phyloP scores from a whole-genome alignment of 2,888 invertebrate genomes.

The Apoda limacodes region DNA sequence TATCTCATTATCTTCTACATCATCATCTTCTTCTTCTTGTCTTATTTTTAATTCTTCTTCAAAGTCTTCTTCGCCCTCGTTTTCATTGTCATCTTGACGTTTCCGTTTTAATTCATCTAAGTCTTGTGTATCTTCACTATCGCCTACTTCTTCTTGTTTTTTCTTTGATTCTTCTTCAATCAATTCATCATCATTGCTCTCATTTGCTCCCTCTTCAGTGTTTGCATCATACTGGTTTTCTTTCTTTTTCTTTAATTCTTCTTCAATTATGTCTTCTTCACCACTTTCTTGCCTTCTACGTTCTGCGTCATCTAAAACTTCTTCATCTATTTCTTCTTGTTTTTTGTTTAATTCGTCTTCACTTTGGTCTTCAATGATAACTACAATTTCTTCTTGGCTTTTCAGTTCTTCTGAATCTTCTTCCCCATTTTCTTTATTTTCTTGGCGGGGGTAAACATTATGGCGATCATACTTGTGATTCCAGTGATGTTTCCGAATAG shows the following conservation, averaged over 20 bases:
- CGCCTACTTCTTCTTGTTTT: slow-evolving; percentile 4
- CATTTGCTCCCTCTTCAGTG: slow-evolving; percentile 14
- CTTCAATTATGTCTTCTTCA: slow-evolving; percentile 13
- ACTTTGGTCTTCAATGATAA: slow-evolving; percentile 2
- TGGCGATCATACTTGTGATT: slow-evolving; percentile 1
- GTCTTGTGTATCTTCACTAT: slow-evolving; percentile 4
- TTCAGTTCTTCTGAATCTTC: slow-evolving; percentile 11
- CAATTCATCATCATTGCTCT: slow-evolving; percentile 5
- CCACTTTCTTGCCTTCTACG: slow-evolving; percentile 9
- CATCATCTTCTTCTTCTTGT: slow-evolving; percentile 9
- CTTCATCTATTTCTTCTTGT: slow-evolving; percentile 12
- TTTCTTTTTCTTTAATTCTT: slow-evolving; percentile 10
- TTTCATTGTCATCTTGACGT: slow-evolving; percentile 12
- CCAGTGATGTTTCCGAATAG: slow-evolving; percentile 1
- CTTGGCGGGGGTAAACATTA: too few relatives aligned
- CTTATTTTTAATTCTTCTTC: slow-evolving; percentile 10
- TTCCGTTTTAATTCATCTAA: slow-evolving; percentile 7
- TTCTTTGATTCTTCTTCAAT: neutral
- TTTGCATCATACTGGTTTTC: slow-evolving; percentile 8
- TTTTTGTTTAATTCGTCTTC: neutral
- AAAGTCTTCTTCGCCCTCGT: slow-evolving; percentile 11
- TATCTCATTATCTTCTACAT: slow-evolving; percentile 7
- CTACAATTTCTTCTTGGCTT: slow-evolving; percentile 9
- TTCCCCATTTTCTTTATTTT: slow-evolving; percentile 21
- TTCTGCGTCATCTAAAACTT: slow-evolving; percentile 10